Percentiles rank a stretch among this genome's conserved stretches.
phyloP scores from a whole-genome alignment of 2,797 vertebrate genomes.

The Crypturellus tataupa region DNA sequence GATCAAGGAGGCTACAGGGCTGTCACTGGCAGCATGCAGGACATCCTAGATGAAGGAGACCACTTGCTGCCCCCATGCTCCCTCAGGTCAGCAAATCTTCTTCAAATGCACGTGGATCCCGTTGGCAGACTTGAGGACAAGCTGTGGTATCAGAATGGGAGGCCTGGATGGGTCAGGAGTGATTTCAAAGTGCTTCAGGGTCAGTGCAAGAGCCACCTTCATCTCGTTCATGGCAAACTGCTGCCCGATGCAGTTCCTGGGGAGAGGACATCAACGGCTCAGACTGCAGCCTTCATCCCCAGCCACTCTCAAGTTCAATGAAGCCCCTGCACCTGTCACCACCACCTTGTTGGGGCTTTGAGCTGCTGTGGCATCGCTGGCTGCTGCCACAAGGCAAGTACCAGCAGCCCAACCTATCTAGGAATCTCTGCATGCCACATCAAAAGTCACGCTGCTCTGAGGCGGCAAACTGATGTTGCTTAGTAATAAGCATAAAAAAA shows the following conservation, averaged over 20 bases:
- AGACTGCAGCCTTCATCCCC: fast-evolving
- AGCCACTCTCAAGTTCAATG: fast-evolving
- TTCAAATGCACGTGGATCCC: conserved; percentile 86
- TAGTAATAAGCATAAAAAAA: neutral
- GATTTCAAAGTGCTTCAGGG: conserved; percentile 85
- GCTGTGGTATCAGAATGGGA: conserved; percentile 68
- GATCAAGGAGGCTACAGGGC: too few species aligned
- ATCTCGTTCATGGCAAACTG: conserved; percentile 92
- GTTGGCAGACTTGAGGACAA: conserved; percentile 86
- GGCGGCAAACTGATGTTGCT: neutral
- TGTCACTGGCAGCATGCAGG: neutral
- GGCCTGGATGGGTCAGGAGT: conserved; percentile 74
- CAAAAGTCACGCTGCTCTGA: neutral
- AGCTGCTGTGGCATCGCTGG: neutral
- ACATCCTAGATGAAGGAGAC: neutral
- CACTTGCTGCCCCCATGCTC: fast-evolving
- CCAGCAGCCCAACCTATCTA: neutral
- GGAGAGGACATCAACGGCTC: neutral
- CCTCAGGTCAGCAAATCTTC: conserved; percentile 41
- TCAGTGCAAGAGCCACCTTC: conserved; percentile 86
- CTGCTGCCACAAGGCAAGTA: fast-evolving
- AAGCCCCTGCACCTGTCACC: fast-evolving
- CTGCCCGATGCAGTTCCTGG: conserved; percentile 94
- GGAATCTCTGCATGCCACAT: neutral
- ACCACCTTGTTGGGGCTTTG: neutral